Evolutionary conservation across 2,797 vertebrate species (phyloP).

Genomic region (Limnodromus scolopaceus): DNA sequence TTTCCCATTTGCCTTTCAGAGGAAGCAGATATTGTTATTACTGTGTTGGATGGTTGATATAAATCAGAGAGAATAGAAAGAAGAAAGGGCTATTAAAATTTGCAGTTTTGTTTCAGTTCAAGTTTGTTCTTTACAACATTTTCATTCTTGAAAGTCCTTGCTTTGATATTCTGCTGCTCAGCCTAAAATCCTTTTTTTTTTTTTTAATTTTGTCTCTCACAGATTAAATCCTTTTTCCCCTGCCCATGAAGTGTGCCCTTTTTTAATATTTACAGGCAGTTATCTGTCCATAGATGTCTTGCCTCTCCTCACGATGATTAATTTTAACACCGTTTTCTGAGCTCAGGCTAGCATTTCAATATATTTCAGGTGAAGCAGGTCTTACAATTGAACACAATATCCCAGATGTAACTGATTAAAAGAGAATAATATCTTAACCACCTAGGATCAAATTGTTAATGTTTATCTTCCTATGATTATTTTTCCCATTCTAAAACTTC

Average conservation of each 20-base stretch:
- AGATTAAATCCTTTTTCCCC: neutral
- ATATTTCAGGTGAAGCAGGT: neutral
- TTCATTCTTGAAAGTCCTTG: neutral
- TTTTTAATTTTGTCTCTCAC: neutral
- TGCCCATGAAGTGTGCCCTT: neutral
- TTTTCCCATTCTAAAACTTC: neutral
- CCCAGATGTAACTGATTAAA: neutral
- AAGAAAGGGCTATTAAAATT: neutral
- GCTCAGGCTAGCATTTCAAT: neutral
- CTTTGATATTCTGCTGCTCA: neutral
- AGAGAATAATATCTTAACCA: neutral
- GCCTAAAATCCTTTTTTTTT: fast-evolving
- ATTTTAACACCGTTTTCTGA: neutral
- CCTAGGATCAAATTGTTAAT: neutral
- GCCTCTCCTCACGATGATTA: neutral
- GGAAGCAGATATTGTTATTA: neutral
- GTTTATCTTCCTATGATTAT: neutral
- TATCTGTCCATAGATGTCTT: neutral
- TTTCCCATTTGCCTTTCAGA: neutral
- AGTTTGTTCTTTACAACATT: neutral
- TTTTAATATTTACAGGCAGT: neutral
- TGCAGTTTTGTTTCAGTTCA: neutral
- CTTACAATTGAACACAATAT: neutral
- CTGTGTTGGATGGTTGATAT: neutral
- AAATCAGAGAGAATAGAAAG: neutral